Evolutionary conservation across 2,888 invertebrate genomes (phyloP), one percentile per base, ranked within the genome.

Genomic region (Cryptus armator): DNA sequence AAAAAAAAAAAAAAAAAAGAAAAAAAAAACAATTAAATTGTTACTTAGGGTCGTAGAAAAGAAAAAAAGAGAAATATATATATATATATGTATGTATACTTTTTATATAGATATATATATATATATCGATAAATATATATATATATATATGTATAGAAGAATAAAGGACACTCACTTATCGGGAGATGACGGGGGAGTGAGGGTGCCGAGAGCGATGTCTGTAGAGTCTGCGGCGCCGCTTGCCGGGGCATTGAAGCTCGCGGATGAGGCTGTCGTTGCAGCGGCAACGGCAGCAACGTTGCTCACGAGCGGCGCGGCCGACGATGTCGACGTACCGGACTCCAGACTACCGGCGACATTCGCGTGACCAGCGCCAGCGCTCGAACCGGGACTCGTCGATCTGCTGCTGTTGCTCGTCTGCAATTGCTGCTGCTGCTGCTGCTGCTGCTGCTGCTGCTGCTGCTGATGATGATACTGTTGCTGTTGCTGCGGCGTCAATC

Each of bases 121-220:
- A 56, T 64, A 81, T 67, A 81, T 79, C 85, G 85, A 86, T 86
- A 59, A 44, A 46, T 67, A 84, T 86, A 83, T 80, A 85, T 85
- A 85, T 75, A 82, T 77, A 68, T 70, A 48, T 83, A 83, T 82
- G 62, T 81, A 89, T 81, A 83, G 81, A 90, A 89, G 87, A 90
- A 91, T 87, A 92, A 92, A 90, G 89, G 89, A 90, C 90, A 94
- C 95, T 94, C 94, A 95, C 95, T 95, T 95, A 94, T 95, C 95
- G 89, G 96, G 95, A 92, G 96, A 96, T 94, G 94, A 94, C 90
- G 95, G 95, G 90, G 95, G 95, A 90, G 96, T 95, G 91, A 95
- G 94, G 88, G 94, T 91, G 91, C 93, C 91, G 89, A 92, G 92
- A 89, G 91, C 91, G 89, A 91, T 94, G 92, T 92, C 94, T 90